Evolutionary conservation across 2,888 invertebrate species (phyloP).

Genomic region (Halocaridina rubra): DNA sequence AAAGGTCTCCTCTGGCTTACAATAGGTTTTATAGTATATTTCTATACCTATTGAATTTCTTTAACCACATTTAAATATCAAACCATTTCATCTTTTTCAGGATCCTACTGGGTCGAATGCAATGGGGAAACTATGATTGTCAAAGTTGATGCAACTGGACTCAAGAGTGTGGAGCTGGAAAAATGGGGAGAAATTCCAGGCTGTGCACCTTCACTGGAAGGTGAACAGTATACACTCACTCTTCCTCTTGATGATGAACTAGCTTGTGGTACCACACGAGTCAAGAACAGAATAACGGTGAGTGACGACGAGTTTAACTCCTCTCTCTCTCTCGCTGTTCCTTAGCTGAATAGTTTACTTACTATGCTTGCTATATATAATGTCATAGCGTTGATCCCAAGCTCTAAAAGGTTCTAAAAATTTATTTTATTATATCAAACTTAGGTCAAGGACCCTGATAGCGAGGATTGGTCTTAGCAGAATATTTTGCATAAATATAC

Average conservation of each 20-base stretch:
- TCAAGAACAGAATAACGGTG: constrained; percentile 57
- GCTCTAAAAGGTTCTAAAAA: background rate
- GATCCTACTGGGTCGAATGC: constrained; percentile 11
- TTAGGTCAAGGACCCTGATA: too few species aligned
- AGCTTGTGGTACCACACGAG: constrained; percentile 55
- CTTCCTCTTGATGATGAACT: constrained; percentile 38
- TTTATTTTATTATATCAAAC: background rate
- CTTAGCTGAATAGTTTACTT: background rate
- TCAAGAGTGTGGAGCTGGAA: constrained; percentile 39
- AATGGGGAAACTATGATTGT: constrained; percentile 21
- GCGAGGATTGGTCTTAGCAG: too few species aligned
- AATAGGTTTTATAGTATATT: background rate
- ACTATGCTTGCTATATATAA: background rate
- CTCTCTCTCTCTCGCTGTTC: background rate
- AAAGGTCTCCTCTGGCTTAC: background rate
- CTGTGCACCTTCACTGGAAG: constrained; percentile 7
- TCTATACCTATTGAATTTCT: background rate
- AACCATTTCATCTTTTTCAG: background rate
- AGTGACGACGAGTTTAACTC: background rate
- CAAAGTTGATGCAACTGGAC: constrained; percentile 31
- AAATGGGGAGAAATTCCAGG: constrained; percentile 55
- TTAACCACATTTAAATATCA: background rate
- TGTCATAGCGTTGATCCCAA: background rate
- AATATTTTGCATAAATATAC: too few species aligned
- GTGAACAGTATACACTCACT: constrained; percentile 10